Evolutionary conservation across 2,888 invertebrate genomes (phyloP).

Genomic region (Sesia apiformis): DNA sequence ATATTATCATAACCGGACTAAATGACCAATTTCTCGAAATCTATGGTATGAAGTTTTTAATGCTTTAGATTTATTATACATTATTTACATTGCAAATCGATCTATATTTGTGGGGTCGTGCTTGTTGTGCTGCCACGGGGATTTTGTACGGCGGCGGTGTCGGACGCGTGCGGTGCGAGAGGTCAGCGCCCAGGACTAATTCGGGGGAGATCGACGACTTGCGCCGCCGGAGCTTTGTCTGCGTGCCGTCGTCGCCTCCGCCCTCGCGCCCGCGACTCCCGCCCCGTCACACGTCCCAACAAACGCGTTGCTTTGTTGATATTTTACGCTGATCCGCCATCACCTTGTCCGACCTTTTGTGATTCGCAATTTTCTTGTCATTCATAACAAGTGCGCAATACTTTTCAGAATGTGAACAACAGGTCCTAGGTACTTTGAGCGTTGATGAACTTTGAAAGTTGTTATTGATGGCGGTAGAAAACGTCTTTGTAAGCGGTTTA

Average conservation of each 20-base stretch:
- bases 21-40: no score
- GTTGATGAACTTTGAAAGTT: no score
- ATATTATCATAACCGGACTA: no score
- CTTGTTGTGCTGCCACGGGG: conserved; percentile 7
- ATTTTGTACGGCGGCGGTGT: conserved; percentile 17
- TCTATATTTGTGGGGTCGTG: conserved; percentile 1
- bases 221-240: conserved; percentile 58
- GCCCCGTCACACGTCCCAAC: conserved; percentile 3
- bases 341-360: conserved; percentile 11
- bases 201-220: conserved; percentile 72
- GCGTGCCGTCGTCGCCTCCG: conserved; percentile 25
- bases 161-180: conserved; percentile 34
- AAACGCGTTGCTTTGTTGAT: conserved; percentile 42
- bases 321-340: conserved; percentile 8
- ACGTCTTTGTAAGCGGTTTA: neutral
- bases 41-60: no score
- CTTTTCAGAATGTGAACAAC: neutral
- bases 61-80: no score
- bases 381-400: conserved; percentile 15
- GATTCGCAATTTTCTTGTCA: conserved; percentile 14
- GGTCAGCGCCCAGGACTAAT: conserved; percentile 73
- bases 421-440: no score
- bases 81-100: neutral
- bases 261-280: conserved; percentile 16
- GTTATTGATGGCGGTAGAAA: no score